These are phyloP conservation scores for Lasioglossum villosulum DNA, from an alignment of 2,888 invertebrate genomes.

Conservation along the genomic window DNA sequence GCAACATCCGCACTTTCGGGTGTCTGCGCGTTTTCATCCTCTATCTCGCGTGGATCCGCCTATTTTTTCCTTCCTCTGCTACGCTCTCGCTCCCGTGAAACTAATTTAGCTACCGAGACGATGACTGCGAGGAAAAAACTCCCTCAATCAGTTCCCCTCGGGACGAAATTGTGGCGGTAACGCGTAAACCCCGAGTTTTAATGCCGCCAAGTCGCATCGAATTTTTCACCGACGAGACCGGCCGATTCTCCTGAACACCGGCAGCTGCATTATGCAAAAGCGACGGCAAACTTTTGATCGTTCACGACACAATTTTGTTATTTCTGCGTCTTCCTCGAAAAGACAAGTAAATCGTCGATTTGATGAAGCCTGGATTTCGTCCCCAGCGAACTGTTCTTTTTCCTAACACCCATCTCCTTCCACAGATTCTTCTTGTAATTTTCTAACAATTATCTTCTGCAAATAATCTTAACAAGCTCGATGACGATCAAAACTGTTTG, in stretches of 20 bases:
- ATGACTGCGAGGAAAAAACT: conserved; percentile 53
- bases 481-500: too few relatives aligned
- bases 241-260: not conserved
- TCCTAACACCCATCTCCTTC: not conserved
- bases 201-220: conserved; percentile 50
- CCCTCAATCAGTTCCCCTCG: conserved; percentile 40
- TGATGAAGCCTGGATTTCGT: not conserved
- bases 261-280: conserved; percentile 7
- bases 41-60: conserved; percentile 23
- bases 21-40: conserved; percentile 43
- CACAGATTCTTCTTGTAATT: not conserved
- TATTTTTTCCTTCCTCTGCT: not conserved
- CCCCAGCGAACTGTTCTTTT: not conserved
- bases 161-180: conserved; percentile 46
- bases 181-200: conserved; percentile 63
- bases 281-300: not conserved
- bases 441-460: too few relatives aligned
- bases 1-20: conserved; percentile 39
- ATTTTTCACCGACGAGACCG: conserved; percentile 32
- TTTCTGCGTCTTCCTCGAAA: not conserved
- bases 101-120: conserved; percentile 63
- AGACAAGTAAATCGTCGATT: not conserved
- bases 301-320: conserved; percentile 4
- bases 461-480: too few relatives aligned
- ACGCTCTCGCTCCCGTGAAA: conserved; percentile 42